Conservation (phyloP, 2,113 vertebrate species). For the Dipodomys merriami region DNA sequence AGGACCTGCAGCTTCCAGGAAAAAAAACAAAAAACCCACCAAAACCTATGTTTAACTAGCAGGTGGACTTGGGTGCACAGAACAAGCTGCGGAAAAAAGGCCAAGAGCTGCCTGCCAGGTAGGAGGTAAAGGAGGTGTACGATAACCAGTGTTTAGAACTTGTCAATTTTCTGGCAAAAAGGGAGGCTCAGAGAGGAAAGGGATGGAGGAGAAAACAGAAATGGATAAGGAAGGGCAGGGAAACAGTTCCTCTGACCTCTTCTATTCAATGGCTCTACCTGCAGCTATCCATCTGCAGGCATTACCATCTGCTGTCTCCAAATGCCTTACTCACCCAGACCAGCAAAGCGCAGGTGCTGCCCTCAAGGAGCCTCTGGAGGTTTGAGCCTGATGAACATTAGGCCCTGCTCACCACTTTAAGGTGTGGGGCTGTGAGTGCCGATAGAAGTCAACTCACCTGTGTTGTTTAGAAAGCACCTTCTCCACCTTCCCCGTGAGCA, state of each 20-base stretch:
- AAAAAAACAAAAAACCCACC: background rate
- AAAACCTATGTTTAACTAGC: background rate
- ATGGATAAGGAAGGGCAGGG: too few relatives aligned
- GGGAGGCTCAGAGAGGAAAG: background rate
- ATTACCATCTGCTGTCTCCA: background rate
- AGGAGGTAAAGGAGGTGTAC: background rate
- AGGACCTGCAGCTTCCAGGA: background rate
- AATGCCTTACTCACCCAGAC: fast-evolving
- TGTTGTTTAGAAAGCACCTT: constrained; percentile 92
- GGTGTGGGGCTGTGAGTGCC: fast-evolving
- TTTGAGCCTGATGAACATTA: fast-evolving
- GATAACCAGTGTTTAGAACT: background rate
- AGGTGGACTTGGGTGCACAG: background rate
- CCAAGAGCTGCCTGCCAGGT: too few relatives aligned
- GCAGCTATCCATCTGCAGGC: fast-evolving
- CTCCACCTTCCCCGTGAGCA: constrained; percentile 95
- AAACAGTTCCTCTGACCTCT: background rate
- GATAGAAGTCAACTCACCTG: constrained; percentile 85
- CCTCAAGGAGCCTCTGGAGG: fast-evolving
- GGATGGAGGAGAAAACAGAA: background rate
- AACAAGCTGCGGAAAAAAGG: background rate
- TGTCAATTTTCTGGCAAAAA: too few relatives aligned
- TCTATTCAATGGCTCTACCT: too few relatives aligned
- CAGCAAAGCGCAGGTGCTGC: fast-evolving
- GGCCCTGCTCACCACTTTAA: background rate